phyloP scores from a whole-genome alignment of 2,113 vertebrate genomes.

The Hirundichthys speculiger region DNA sequence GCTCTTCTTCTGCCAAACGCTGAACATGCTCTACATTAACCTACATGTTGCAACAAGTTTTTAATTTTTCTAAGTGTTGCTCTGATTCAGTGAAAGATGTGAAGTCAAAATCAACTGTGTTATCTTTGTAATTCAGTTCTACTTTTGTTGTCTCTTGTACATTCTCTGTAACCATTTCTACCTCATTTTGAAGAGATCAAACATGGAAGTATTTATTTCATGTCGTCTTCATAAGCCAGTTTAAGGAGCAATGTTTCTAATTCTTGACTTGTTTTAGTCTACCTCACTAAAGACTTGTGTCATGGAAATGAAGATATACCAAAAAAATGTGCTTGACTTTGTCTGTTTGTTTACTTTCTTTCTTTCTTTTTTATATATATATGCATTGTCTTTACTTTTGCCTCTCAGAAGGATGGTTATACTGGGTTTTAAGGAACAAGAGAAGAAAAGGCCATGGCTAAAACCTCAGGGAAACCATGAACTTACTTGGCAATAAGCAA shows the following conservation, averaged over 20 bases:
- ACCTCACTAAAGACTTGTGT: constrained; percentile 91
- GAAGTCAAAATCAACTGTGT: constrained; percentile 61
- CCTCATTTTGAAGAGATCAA: constrained; percentile 91
- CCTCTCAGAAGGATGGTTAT: too few species aligned
- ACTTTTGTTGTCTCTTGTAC: constrained; percentile 75
- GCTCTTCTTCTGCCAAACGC: constrained; percentile 53
- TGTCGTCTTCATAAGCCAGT: constrained; percentile 80
- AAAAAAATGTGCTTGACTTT: constrained; percentile 13
- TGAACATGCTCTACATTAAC: constrained; percentile 26
- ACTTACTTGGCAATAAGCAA: too few species aligned
- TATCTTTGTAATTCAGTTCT: constrained; percentile 54
- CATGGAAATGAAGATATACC: constrained; percentile 89
- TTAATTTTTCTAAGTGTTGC: constrained; percentile 20
- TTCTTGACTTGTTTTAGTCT: constrained; percentile 88
- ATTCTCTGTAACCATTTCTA: constrained; percentile 92
- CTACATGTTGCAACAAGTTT: constrained; percentile 18
- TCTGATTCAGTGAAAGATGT: constrained; percentile 40
- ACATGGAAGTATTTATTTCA: constrained; percentile 92
- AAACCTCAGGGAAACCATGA: too few species aligned
- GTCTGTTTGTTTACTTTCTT: constrained; percentile 40
- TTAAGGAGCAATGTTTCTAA: constrained; percentile 68
- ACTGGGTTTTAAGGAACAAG: too few species aligned
- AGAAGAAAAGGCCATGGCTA: too few species aligned
- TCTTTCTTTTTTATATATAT: too few species aligned
- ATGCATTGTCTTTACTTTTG: too few species aligned